Evolutionary conservation across 1,140 invertebrate species (phyloP).

Genomic region (Drosophila azteca): DNA sequence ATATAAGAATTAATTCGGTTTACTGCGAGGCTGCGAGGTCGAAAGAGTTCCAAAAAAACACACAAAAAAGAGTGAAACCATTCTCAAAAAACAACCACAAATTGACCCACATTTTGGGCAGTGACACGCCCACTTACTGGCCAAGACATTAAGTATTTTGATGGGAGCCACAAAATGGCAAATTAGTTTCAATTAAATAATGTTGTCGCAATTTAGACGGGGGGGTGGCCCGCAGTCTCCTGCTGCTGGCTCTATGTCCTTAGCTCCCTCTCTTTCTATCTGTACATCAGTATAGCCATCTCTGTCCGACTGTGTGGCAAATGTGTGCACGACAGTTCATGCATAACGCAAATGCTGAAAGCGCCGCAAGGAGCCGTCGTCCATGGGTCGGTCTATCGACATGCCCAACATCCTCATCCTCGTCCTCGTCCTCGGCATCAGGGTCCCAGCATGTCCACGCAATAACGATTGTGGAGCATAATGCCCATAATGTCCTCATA

Average conservation of each 20-base stretch:
- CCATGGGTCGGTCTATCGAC: slow-evolving; percentile 21
- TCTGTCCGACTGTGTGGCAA: background rate
- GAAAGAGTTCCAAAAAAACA: background rate
- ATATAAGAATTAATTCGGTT: slow-evolving; percentile 6
- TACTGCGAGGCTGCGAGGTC: slow-evolving; percentile 4
- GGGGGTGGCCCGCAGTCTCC: slow-evolving; percentile 1
- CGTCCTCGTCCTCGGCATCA: slow-evolving; percentile 11
- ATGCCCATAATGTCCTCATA: slow-evolving; percentile 80
- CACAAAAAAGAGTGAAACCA: background rate
- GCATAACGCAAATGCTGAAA: slow-evolving; percentile 72
- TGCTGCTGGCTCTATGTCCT: background rate
- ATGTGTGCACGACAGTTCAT: slow-evolving; percentile 50
- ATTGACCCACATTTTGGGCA: slow-evolving; percentile 27
- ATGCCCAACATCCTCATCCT: slow-evolving; percentile 36
- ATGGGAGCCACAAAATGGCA: slow-evolving; percentile 69
- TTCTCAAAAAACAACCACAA: slow-evolving; percentile 4
- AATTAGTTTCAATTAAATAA: slow-evolving; percentile 83
- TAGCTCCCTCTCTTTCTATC: no score
- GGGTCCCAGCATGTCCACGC: slow-evolving; percentile 75
- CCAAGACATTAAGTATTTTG: slow-evolving; percentile 59
- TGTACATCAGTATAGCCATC: background rate
- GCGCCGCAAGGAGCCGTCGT: slow-evolving; percentile 56
- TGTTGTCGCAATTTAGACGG: slow-evolving; percentile 72
- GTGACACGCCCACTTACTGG: slow-evolving; percentile 18
- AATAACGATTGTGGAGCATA: slow-evolving; percentile 80